Conservation (phyloP, 2,888 invertebrate species). For the Stenichneumon culpator region DNA sequence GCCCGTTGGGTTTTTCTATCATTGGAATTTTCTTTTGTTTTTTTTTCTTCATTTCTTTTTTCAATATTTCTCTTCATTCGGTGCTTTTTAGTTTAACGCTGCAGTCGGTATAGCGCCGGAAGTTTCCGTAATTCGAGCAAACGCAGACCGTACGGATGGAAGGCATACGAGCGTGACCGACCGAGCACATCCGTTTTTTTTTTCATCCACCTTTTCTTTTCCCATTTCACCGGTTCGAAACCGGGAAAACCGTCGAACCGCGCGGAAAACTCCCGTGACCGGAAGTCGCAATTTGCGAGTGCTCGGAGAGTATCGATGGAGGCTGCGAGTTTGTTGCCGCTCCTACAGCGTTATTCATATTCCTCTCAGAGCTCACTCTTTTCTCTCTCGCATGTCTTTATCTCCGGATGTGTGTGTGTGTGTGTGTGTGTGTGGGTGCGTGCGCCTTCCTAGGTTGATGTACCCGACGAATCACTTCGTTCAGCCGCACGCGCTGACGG, state of each 20-base stretch:
- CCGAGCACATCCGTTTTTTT: constrained; percentile 22
- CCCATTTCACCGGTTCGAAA: constrained; percentile 24
- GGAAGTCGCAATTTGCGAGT: constrained; percentile 70
- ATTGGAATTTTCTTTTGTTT: not conserved
- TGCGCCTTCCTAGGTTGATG: not conserved
- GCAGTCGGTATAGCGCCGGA: not conserved
- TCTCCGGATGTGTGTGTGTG: not conserved
- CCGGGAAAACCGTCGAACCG: constrained; percentile 56
- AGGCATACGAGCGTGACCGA: constrained; percentile 9
- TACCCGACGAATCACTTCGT: not conserved
- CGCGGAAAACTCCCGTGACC: constrained; percentile 68
- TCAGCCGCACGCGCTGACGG: not conserved
- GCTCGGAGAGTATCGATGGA: constrained; percentile 61
- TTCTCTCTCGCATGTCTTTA: not conserved
- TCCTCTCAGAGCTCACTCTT: not conserved
- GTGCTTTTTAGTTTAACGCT: not conserved
- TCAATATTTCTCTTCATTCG: not conserved
- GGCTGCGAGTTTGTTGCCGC: constrained; percentile 12
- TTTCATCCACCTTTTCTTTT: constrained; percentile 1
- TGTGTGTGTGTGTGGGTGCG: not conserved
- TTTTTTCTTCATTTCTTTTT: not conserved
- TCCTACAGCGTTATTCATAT: constrained; percentile 5
- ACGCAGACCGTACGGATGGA: constrained; percentile 7
- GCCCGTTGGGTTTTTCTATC: too few species aligned
- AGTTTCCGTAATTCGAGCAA: constrained; percentile 28